phyloP scores from a whole-genome alignment of 2,113 vertebrate genomes.

The Pelobates fuscus region DNA sequence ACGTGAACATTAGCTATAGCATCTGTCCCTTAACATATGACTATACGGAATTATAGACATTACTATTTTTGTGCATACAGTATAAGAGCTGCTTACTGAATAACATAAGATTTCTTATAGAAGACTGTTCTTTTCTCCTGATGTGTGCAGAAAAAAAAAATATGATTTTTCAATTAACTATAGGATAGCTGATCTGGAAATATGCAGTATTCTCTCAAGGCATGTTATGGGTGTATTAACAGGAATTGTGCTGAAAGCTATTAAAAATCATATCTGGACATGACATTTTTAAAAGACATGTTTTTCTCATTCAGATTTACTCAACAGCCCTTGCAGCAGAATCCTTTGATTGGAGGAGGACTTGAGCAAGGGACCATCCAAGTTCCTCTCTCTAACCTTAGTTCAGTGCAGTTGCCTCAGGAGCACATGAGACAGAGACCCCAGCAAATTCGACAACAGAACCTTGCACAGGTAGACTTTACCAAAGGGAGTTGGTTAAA shows the following conservation, averaged over 20 bases:
- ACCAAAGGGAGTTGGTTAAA: background rate
- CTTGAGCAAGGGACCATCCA: slow-evolving; percentile 57
- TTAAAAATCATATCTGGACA: background rate
- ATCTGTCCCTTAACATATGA: too few relatives aligned
- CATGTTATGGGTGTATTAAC: background rate
- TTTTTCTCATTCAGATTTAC: slow-evolving; percentile 58
- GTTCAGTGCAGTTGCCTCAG: slow-evolving; percentile 54
- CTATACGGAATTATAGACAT: too few relatives aligned
- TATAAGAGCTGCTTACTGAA: too few relatives aligned
- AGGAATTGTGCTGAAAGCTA: slow-evolving; percentile 27
- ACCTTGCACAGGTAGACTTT: slow-evolving; percentile 67
- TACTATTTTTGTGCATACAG: too few relatives aligned
- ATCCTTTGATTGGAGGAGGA: slow-evolving; percentile 55
- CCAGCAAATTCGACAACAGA: slow-evolving; percentile 63
- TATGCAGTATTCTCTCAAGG: background rate
- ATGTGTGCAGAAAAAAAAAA: too few relatives aligned
- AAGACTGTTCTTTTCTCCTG: too few relatives aligned
- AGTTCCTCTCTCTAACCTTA: slow-evolving; percentile 54
- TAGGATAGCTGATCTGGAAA: slow-evolving; percentile 20
- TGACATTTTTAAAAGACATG: slow-evolving; percentile 13
- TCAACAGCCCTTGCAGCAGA: slow-evolving; percentile 69
- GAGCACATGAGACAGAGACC: slow-evolving; percentile 65
- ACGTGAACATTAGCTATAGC: too few relatives aligned
- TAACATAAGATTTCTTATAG: too few relatives aligned
- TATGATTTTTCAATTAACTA: too few relatives aligned